Percentiles rank a stretch among this genome's conserved stretches.
phyloP scores from a whole-genome alignment of 2,888 invertebrate species.

The Eupithecia exiguata region DNA sequence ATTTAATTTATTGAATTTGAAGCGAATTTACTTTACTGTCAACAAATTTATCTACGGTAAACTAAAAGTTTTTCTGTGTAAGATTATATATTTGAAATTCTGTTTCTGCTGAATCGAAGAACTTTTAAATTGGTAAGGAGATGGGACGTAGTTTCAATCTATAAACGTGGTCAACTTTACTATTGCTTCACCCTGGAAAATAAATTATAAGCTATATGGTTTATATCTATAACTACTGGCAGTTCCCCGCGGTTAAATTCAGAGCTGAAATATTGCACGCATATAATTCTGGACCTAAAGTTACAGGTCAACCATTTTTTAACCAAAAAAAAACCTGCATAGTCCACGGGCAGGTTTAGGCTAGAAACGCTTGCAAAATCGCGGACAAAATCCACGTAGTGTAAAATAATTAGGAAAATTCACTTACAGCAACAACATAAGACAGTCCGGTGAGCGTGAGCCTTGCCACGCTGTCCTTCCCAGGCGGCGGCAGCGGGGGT shows the following conservation, averaged over 20 bases:
- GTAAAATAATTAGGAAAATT: neutral
- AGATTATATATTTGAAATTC: neutral
- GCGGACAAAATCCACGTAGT: neutral
- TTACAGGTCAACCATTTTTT: neutral
- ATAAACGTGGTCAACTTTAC: neutral
- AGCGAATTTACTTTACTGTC: constrained; percentile 3
- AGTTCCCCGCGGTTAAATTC: too few relatives aligned
- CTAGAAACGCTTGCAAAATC: neutral
- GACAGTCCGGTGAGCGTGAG: constrained; percentile 92
- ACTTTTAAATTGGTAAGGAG: neutral
- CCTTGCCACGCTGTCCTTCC: constrained; percentile 92
- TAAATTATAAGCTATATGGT: too few relatives aligned
- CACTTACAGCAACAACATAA: constrained; percentile 91
- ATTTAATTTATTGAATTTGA: constrained; percentile 26
- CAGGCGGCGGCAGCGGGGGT: constrained; percentile 71
- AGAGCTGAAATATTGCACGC: neutral
- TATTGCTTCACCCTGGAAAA: neutral
- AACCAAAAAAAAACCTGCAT: neutral
- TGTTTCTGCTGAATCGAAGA: neutral
- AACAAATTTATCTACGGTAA: neutral
- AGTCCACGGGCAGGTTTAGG: too few relatives aligned
- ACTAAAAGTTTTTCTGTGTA: neutral
- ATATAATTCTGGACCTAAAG: neutral
- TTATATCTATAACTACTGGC: too few relatives aligned
- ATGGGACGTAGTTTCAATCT: neutral